Conservation (phyloP, 2,888 invertebrate genomes). For the Phorcus lineatus region DNA sequence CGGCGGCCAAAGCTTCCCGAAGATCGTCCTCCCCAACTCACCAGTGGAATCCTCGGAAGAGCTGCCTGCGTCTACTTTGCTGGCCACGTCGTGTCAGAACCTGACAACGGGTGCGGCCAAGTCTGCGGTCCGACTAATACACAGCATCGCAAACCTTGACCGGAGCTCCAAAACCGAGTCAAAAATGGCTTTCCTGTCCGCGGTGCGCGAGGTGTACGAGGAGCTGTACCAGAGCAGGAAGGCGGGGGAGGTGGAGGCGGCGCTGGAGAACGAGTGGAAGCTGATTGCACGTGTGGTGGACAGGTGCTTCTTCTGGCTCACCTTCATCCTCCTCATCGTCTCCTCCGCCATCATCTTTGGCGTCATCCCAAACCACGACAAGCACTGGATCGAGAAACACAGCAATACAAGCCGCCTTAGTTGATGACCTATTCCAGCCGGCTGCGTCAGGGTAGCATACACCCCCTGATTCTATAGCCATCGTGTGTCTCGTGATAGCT, state of each 20-base stretch:
- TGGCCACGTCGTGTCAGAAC: background rate
- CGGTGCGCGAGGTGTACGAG: constrained; percentile 36
- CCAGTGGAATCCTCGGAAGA: background rate
- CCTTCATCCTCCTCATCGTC: constrained; percentile 13
- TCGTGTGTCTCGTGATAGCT: too few species aligned
- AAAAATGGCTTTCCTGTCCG: constrained; percentile 29
- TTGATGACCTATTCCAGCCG: background rate
- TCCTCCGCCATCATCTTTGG: constrained; percentile 18
- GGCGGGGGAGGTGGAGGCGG: constrained; percentile 31
- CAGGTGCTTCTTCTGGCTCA: constrained; percentile 37
- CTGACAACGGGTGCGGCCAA: constrained; percentile 13
- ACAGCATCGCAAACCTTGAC: constrained; percentile 33
- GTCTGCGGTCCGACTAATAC: constrained; percentile 29
- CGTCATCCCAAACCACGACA: background rate
- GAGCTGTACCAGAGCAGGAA: constrained; percentile 33
- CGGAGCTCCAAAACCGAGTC: background rate
- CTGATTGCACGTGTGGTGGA: constrained; percentile 40
- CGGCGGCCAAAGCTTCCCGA: background rate
- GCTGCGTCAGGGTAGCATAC: too few species aligned
- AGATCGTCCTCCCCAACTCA: background rate
- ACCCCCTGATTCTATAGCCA: too few species aligned
- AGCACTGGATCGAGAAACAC: background rate
- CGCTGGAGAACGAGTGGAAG: constrained; percentile 44
- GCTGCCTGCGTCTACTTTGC: background rate
- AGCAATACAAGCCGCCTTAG: background rate